Percentiles rank a stretch among this genome's conserved stretches.
Conservation (phyloP, 2,113 vertebrate genomes). For the Marcusenius ussheri region DNA sequence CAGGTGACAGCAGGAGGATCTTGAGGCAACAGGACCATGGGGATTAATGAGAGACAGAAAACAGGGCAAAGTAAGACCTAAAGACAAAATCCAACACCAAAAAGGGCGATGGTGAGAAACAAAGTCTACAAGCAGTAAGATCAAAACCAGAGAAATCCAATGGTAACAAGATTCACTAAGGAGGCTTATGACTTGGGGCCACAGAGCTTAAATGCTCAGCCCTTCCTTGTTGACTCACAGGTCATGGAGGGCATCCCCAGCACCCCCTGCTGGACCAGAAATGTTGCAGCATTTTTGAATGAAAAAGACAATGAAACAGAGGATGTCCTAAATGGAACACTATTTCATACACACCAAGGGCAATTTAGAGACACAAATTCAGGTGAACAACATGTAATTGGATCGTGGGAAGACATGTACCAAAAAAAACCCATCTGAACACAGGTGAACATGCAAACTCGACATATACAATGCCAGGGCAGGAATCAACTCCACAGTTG, state of each 20-base stretch:
- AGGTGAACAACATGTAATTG: neutral
- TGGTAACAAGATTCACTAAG: neutral
- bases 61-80: neutral
- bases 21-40: neutral
- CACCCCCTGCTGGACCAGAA: neutral
- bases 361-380: neutral
- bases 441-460: neutral
- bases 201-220: neutral
- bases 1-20: neutral
- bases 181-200: neutral
- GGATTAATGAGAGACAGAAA: neutral
- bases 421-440: neutral
- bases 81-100: neutral
- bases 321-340: neutral
- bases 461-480: neutral
- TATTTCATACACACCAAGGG: neutral
- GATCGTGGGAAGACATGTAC: neutral
- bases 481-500: neutral
- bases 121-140: neutral
- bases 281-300: neutral
- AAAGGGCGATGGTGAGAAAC: neutral
- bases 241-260: neutral
- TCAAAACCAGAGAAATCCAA: neutral
- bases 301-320: neutral
- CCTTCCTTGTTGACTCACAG: neutral